Base-by-base conservation (phyloP, 2,888 invertebrate genomes). In the Andrena bucephala region DNA sequence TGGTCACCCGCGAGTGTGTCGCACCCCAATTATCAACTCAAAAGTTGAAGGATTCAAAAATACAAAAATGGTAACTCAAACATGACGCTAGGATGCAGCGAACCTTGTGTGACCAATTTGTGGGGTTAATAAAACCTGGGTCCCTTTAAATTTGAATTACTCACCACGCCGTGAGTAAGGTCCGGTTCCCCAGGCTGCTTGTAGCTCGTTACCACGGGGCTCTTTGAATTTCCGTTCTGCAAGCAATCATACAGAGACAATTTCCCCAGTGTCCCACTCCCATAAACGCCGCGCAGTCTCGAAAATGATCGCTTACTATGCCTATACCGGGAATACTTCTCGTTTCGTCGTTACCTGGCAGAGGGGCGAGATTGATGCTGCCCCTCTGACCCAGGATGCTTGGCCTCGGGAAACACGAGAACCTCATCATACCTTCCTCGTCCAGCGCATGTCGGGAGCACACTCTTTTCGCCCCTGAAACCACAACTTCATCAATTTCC, bases 361-460 rank as follows among this genome's bases (percentile, higher is more conserved):
- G 83, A 81, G 91, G 90, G 74, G 90, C 85, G 48, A 93, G 88
- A 85, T 93, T 93, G 52, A 93, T 91, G 63, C 93, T 93, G 33
- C 93, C 93, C 85, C 91, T 90, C 85, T 92, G 92, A 54, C 92
- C 91, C 85, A 93, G 87, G 84, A 93, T 91, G 81, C 85, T 92
- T 10, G 92, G 89, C 67, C 89, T 91, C 29, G 93, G 93, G 68
- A 93, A 92, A 80, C 93, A 93, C 85, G 92, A 92, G 84, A 93
- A 93, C 87, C 90, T 93, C 93, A 93, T 93, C 84, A 73, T 86
- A 81, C 81, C 57, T 57, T 80, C 83, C 1, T 84, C 74, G 57
- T 85, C 81, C 80, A 79, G 71, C 24, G 48, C 89, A 90, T 90
- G 74, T 80, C 82, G 70, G 36, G 65, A 76, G 65, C 87, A 79